Evolutionary conservation across 2,113 vertebrate species (phyloP), one percentile per base, ranked within the genome.

Genomic region (Rhynchomys soricoides): DNA sequence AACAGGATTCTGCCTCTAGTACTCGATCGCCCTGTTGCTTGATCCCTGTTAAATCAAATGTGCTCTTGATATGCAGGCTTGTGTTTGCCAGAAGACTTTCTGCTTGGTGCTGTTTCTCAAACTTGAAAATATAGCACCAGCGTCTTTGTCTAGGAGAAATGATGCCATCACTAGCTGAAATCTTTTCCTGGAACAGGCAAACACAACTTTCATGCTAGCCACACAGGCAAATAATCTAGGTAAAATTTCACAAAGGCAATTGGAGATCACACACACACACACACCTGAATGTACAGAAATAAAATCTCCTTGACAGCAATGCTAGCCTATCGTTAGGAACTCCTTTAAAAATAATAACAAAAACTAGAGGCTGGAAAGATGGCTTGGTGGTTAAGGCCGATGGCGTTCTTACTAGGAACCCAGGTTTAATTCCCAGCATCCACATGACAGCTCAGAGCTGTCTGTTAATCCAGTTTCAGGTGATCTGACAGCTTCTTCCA

Each of bases 141-240:
- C 5, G 48, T 86, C 37, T 81, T n/a, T 12, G 57, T 43, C 66
- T 55, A 81, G 31, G 90, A 91, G 55, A 55, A 77, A 93, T 66
- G 22, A 66, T 15, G 31, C 71, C 40, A 52, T 79, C 21, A 3
- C 75, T 91, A 68, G 26, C 9, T 77, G 59, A 21, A 62, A 62
- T 90, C 91, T 87, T 71, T 24, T 85, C 81, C 78, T 78, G 55
- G 31, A 70, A 91, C 94, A 93, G 22, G 40, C 52, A 66, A 93
- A 70, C 34, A 34, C 0, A 1, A 21, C 59, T 19, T 68, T 92
- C 55, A 3, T 52, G n/a, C 31, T 57, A 82, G 37, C 75, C 29
- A 17, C 19, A 90, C 43, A 43, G 79, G 40, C 66, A 74, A 86
- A 55, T 3, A 37, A 10, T 37, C 62, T 73, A 29, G n/a, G 8